phyloP scores from a whole-genome alignment of 1,140 invertebrate species.

The Antheraea pernyi region DNA sequence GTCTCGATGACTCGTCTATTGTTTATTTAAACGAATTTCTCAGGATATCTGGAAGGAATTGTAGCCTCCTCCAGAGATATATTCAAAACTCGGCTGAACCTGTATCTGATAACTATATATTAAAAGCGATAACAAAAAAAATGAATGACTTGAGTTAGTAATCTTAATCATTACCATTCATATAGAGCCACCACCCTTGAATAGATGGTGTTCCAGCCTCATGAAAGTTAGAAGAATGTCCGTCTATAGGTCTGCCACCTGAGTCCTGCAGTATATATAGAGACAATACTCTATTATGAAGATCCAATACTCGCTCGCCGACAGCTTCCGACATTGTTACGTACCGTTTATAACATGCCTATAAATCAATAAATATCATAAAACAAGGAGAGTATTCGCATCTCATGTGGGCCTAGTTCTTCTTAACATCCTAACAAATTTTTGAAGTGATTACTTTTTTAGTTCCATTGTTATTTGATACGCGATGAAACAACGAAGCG shows the following conservation, averaged over 20 bases:
- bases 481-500: too few species aligned
- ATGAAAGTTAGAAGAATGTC: slow-evolving; percentile 80
- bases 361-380: not conserved
- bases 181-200: slow-evolving; percentile 93
- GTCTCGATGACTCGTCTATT: too few species aligned
- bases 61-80: slow-evolving; percentile 18
- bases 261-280: slow-evolving; percentile 90
- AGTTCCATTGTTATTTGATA: too few species aligned
- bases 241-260: slow-evolving; percentile 85
- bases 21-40: too few species aligned
- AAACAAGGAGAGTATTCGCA: too few species aligned
- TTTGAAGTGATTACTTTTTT: too few species aligned
- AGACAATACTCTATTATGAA: slow-evolving; percentile 86
- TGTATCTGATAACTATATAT: too few species aligned
- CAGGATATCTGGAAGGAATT: not conserved
- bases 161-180: slow-evolving; percentile 81
- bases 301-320: slow-evolving; percentile 87
- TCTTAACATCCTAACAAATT: too few species aligned
- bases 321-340: slow-evolving; percentile 90
- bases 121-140: too few species aligned
- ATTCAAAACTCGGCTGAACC: too few species aligned
- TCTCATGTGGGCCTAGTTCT: too few species aligned
- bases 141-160: too few species aligned
- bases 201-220: slow-evolving; percentile 87
- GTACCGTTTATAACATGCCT: slow-evolving; percentile 84